Conservation (phyloP, 2,113 vertebrate genomes). For the Sapayoa aenigma region DNA sequence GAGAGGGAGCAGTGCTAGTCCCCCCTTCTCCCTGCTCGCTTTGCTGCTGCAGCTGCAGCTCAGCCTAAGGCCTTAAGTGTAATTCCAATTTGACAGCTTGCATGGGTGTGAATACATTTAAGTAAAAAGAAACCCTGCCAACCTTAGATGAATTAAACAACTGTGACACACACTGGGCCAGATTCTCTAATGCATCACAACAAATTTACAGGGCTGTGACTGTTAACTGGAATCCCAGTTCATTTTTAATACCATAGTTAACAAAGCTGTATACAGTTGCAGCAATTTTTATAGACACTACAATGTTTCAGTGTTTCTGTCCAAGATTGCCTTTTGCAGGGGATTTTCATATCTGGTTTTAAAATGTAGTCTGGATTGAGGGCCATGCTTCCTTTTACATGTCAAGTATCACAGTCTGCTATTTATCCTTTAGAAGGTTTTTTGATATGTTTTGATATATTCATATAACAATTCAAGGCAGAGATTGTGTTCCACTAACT, state of each 20-base stretch:
- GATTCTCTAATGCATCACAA: background rate
- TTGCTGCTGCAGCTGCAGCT: background rate
- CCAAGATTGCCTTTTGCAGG: background rate
- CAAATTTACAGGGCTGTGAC: background rate
- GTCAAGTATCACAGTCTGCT: background rate
- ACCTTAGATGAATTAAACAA: constrained; percentile 44
- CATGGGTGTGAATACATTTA: constrained; percentile 30
- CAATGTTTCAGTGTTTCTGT: background rate
- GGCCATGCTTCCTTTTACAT: background rate
- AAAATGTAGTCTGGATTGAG: background rate
- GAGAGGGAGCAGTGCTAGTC: background rate
- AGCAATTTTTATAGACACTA: background rate
- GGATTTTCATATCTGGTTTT: background rate
- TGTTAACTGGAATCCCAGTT: background rate
- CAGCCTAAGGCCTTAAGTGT: background rate
- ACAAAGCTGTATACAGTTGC: background rate
- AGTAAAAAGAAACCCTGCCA: constrained; percentile 17
- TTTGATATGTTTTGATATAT: background rate
- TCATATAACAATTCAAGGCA: background rate
- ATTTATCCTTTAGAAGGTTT: background rate
- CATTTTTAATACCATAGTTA: background rate
- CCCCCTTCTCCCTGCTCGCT: background rate
- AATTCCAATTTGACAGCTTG: constrained; percentile 53
- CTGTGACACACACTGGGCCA: background rate
- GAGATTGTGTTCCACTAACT: background rate